A percentile compares a stretch with the other conserved stretches of the same genome.
Conservation (phyloP, 2,888 invertebrate species). For the Eledona agricola region DNA sequence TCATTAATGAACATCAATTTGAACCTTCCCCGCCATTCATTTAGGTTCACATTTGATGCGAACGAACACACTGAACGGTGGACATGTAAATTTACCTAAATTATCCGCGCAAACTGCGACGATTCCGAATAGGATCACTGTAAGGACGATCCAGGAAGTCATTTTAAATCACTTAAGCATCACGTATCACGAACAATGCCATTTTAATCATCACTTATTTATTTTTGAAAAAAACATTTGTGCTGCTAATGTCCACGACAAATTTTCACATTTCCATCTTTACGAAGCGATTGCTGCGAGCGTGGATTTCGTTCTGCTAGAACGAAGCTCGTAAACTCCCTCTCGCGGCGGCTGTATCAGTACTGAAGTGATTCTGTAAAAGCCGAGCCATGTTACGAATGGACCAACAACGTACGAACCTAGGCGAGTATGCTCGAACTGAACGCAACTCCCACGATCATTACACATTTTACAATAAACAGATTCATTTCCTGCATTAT, state of each 20-base stretch:
- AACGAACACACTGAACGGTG: no score
- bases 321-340: constrained; percentile 16
- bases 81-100: constrained; percentile 39
- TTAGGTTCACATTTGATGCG: constrained; percentile 35
- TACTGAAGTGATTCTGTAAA: constrained; percentile 37
- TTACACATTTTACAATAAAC: constrained; percentile 29
- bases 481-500: constrained; percentile 29
- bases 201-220: constrained; percentile 21
- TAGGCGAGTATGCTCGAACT: constrained; percentile 13
- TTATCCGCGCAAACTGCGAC: constrained; percentile 37
- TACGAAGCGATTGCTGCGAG: constrained; percentile 14
- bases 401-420: constrained; percentile 24
- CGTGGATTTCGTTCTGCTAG: constrained; percentile 15
- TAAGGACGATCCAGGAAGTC: constrained; percentile 39
- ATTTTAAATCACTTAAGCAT: constrained; percentile 38
- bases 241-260: not conserved
- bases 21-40: constrained; percentile 34
- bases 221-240: constrained; percentile 1
- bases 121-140: constrained; percentile 35
- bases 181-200: constrained; percentile 30
- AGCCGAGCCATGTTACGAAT: constrained; percentile 35
- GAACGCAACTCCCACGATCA: constrained; percentile 11
- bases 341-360: constrained; percentile 29
- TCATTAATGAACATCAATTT: constrained; percentile 32
- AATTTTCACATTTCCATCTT: constrained; percentile 20